Conservation (phyloP, 2,888 invertebrate species). For the Neocrepidodera transversa region DNA sequence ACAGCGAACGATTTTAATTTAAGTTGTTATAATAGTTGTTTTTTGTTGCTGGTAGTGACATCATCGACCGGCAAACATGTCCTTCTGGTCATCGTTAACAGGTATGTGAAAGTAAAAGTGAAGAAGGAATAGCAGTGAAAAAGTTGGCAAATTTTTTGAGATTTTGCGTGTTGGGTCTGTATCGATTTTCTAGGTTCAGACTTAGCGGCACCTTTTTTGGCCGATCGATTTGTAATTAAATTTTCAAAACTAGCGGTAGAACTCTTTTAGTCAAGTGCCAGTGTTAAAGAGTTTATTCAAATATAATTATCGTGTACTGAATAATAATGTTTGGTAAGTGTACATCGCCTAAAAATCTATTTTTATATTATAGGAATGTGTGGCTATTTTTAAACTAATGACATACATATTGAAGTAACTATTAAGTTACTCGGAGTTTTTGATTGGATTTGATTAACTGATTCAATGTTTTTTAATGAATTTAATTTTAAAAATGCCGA, state of each 20-base stretch:
- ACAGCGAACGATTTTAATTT: slow-evolving; percentile 10
- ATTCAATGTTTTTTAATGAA: too few relatives aligned
- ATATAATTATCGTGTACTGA: background rate
- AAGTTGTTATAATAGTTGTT: background rate
- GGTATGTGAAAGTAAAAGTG: slow-evolving; percentile 8
- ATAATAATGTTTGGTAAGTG: slow-evolving; percentile 11
- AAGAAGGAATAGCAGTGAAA: background rate
- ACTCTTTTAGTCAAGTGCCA: too few relatives aligned
- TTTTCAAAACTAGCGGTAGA: background rate
- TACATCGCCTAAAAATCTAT: slow-evolving; percentile 9
- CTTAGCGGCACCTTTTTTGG: slow-evolving; percentile 30
- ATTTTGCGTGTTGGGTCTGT: slow-evolving; percentile 24
- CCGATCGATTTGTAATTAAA: slow-evolving; percentile 19
- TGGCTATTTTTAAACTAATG: slow-evolving; percentile 27
- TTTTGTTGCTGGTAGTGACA: slow-evolving; percentile 3
- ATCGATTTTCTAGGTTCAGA: slow-evolving; percentile 34
- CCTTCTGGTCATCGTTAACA: slow-evolving; percentile 24
- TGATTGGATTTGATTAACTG: too few relatives aligned
- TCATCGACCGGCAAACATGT: slow-evolving; percentile 12
- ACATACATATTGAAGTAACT: slow-evolving; percentile 1
- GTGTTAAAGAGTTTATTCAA: background rate
- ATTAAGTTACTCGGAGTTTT: background rate
- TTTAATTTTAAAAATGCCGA: too few relatives aligned
- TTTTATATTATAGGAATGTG: slow-evolving; percentile 21
- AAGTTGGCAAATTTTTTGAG: too few relatives aligned